phyloP scores from a whole-genome alignment of 2,797 vertebrate genomes.

The Coendou prehensilis region DNA sequence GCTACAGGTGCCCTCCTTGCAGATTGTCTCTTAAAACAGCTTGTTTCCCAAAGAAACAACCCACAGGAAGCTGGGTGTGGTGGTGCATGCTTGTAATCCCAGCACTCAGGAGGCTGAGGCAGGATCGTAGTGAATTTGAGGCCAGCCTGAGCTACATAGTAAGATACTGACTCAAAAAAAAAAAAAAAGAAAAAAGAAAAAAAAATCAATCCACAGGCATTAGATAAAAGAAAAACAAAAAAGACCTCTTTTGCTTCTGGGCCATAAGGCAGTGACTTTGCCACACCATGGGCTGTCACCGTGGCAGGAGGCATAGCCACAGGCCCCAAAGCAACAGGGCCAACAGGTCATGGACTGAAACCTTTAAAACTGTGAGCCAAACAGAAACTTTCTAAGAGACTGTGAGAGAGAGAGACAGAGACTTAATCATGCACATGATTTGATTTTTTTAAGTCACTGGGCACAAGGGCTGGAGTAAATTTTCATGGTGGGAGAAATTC shows the following conservation, averaged over 20 bases:
- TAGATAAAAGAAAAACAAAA: background rate
- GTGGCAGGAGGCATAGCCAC: too few species aligned
- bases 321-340: background rate
- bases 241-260: background rate
- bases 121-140: background rate
- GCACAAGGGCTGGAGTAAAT: background rate
- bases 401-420: background rate
- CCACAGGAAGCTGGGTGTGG: background rate
- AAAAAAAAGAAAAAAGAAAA: background rate
- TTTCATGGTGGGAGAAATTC: background rate
- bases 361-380: background rate
- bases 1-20: background rate
- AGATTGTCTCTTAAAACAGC: background rate
- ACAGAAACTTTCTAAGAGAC: background rate
- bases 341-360: background rate
- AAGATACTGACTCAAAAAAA: background rate
- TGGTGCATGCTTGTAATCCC: background rate
- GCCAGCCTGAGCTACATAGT: background rate
- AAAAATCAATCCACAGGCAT: background rate
- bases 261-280: background rate
- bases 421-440: background rate
- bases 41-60: background rate
- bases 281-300: too few species aligned
- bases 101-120: background rate
- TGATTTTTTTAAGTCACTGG: constrained; percentile 12